Percentiles rank a stretch among this genome's conserved stretches.
Conservation (phyloP, 2,797 vertebrate genomes). For the Alca torda region DNA sequence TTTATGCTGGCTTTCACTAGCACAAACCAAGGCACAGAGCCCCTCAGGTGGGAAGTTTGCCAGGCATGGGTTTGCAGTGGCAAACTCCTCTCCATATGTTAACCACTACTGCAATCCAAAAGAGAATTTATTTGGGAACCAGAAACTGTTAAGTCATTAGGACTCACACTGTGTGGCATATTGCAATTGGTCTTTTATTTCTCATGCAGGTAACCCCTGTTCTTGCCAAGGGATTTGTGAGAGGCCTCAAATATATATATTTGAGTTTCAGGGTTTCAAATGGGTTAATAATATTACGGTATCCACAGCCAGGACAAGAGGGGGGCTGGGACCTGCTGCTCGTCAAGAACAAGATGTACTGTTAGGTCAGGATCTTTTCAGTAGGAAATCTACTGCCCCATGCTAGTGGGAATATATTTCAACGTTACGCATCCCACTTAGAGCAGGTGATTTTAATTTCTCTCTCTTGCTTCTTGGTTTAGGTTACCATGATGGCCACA, state of each 20-base stretch:
- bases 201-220: background rate
- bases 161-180: background rate
- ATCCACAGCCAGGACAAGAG: background rate
- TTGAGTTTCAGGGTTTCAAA: background rate
- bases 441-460: background rate
- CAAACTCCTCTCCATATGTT: background rate
- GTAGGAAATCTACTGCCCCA: background rate
- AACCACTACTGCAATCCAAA: background rate
- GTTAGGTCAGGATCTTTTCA: background rate
- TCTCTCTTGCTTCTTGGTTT: background rate
- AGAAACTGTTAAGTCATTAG: background rate
- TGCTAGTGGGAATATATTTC: background rate
- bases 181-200: background rate
- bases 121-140: background rate
- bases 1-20: background rate
- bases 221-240: background rate
- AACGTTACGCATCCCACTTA: background rate
- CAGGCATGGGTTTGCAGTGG: background rate
- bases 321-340: background rate
- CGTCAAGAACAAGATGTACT: background rate
- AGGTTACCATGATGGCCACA: slow-evolving; percentile 97
- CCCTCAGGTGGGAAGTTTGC: background rate
- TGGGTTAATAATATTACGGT: background rate
- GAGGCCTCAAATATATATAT: background rate
- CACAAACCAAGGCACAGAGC: background rate